These are phyloP conservation scores for Amphiprion ocellaris DNA, from an alignment of 2,113 vertebrate species.

Conservation along the genomic window DNA sequence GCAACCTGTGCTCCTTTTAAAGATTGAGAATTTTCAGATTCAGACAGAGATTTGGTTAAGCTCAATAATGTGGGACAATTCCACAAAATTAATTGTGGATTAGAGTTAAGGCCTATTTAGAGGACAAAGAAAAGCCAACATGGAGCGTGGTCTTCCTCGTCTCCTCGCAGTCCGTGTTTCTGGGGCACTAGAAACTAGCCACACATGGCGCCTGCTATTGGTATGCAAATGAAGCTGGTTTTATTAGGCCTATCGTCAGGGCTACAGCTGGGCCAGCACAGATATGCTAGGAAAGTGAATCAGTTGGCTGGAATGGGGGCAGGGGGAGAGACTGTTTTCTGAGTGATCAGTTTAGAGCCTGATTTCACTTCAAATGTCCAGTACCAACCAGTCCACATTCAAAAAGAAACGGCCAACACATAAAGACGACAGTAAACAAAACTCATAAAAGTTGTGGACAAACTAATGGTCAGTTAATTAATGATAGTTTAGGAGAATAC, in stretches of 20 bases:
- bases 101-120: slow-evolving; percentile 62
- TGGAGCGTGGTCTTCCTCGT: slow-evolving; percentile 66
- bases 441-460: background rate
- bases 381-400: slow-evolving; percentile 42
- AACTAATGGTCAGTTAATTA: background rate
- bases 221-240: slow-evolving; percentile 84
- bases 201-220: slow-evolving; percentile 84
- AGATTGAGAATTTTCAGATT: background rate
- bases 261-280: slow-evolving; percentile 84
- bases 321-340: slow-evolving; percentile 50
- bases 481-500: background rate
- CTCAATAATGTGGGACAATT: slow-evolving; percentile 58
- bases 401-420: slow-evolving; percentile 49
- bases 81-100: slow-evolving; percentile 68
- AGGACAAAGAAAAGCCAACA: slow-evolving; percentile 73
- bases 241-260: slow-evolving; percentile 87
- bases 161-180: slow-evolving; percentile 65
- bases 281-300: slow-evolving; percentile 85
- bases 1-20: background rate
- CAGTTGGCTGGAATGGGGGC: slow-evolving; percentile 69
- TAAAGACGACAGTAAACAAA: background rate
- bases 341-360: slow-evolving; percentile 57
- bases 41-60: slow-evolving; percentile 55
- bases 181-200: slow-evolving; percentile 75
- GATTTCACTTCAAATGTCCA: slow-evolving; percentile 39